phyloP scores from a whole-genome alignment of 1,140 invertebrate species.

The Bemisia tabaci region DNA sequence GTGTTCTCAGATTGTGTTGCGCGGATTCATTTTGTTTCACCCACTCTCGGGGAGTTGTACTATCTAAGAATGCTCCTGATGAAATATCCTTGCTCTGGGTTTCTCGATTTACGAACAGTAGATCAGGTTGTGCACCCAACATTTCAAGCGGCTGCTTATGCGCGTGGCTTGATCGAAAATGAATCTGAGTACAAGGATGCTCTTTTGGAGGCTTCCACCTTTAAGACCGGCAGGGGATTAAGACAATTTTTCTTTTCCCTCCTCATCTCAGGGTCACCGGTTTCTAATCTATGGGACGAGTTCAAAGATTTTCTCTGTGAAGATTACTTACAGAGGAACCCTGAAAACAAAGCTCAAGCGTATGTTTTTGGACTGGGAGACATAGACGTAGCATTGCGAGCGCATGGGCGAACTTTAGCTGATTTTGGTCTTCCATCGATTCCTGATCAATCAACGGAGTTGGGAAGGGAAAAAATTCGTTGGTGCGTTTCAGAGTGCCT shows the following conservation, averaged over 20 bases:
- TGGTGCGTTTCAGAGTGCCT: constrained; percentile 2
- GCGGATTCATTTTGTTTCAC: constrained; percentile 3
- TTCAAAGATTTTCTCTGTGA: not conserved
- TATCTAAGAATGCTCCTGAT: not conserved
- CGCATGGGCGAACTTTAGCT: constrained; percentile 3
- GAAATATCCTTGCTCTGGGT: not conserved
- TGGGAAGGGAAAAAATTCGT: constrained; percentile 9
- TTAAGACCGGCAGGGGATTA: constrained; percentile 4
- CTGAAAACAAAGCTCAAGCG: not conserved
- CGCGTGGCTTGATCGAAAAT: not conserved
- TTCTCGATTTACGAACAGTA: not conserved
- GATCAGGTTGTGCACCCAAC: not conserved
- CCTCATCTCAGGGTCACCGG: not conserved
- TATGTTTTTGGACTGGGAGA: constrained; percentile 4
- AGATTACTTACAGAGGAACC: not conserved
- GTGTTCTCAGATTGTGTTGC: constrained; percentile 2
- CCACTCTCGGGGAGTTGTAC: constrained; percentile 4
- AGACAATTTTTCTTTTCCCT: not conserved
- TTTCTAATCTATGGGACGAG: not conserved
- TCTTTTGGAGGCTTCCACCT: not conserved
- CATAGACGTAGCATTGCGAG: constrained; percentile 3
- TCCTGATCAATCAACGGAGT: constrained; percentile 8
- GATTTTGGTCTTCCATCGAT: constrained; percentile 10
- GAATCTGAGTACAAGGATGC: not conserved
- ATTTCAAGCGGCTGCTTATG: constrained; percentile 7